Conservation (phyloP, 2,797 vertebrate species). For the Leucoraja ocellata region DNA sequence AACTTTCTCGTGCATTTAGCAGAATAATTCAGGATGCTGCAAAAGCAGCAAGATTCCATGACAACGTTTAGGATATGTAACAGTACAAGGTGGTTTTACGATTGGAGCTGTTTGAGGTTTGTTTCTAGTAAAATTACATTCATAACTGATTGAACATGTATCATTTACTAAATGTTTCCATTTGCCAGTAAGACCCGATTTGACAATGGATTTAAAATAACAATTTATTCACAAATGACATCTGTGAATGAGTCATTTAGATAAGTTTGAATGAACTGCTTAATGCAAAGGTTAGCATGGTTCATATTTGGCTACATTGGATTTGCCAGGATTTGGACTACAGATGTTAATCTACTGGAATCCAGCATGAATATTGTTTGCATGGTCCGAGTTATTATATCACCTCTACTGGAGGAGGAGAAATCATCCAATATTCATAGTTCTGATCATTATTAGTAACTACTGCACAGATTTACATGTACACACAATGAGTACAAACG, state of each 20-base stretch:
- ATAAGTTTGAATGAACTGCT: neutral
- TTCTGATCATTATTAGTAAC: neutral
- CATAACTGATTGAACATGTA: neutral
- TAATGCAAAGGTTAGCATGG: no score
- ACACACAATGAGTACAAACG: neutral
- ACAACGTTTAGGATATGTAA: neutral
- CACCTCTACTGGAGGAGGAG: neutral
- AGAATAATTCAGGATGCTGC: neutral
- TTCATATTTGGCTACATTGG: neutral
- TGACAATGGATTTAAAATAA: neutral
- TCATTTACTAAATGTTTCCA: no score
- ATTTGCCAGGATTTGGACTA: neutral
- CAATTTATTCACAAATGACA: neutral
- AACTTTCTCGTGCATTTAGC: neutral
- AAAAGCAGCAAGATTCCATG: neutral
- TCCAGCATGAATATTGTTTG: neutral
- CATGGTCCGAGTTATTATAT: neutral
- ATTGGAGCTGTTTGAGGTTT: neutral
- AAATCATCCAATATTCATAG: neutral
- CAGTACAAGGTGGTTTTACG: neutral
- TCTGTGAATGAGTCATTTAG: neutral
- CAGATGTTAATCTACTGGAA: neutral
- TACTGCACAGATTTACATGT: neutral
- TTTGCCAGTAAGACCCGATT: neutral
- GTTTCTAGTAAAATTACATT: neutral